These are phyloP conservation scores for Pelagia noctiluca DNA, from an alignment of 30 jellyfish, hydroid and myxozoan genomes.

Conservation along the genomic window DNA sequence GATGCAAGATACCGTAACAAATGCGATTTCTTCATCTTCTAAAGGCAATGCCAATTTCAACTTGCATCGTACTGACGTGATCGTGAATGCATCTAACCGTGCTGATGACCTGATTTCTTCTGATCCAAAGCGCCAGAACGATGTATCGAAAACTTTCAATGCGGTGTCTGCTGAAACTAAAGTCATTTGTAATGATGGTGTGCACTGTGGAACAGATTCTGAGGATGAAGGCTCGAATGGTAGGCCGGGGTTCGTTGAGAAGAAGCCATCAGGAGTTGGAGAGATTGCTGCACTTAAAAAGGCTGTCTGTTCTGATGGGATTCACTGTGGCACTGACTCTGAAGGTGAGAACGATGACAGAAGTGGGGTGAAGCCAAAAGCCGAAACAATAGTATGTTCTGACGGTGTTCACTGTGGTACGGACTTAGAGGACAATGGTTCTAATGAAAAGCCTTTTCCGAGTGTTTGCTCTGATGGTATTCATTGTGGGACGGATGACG, in stretches of 20 bases:
- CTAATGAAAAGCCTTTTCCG: no score
- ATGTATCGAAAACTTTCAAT: no score
- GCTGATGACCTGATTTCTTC: no score
- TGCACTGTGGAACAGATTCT: conserved; percentile 35
- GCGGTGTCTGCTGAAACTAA: no score
- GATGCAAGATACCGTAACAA: no score
- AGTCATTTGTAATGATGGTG: conserved; percentile 13
- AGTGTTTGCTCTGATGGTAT: conserved; percentile 72
- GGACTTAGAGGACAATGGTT: conserved; percentile 64
- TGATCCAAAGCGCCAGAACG: no score
- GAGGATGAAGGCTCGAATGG: not conserved
- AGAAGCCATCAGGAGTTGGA: not conserved
- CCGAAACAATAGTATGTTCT: conserved; percentile 32
- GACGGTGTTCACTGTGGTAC: conserved; percentile 83
- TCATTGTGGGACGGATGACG: conserved; percentile 77
- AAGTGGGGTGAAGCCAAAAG: no score
- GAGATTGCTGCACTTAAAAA: not conserved
- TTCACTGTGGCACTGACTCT: conserved; percentile 83
- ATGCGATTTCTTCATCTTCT: no score
- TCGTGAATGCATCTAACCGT: no score
- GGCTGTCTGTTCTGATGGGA: conserved; percentile 61
- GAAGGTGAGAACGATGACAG: conserved; percentile 54
- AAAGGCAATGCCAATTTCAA: no score
- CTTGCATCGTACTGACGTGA: no score
- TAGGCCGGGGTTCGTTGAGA: conserved; percentile 38